Evolutionary conservation across 2,888 invertebrate species (phyloP), one percentile per base, ranked within the genome.

Genomic region (Tiphia femorata): DNA sequence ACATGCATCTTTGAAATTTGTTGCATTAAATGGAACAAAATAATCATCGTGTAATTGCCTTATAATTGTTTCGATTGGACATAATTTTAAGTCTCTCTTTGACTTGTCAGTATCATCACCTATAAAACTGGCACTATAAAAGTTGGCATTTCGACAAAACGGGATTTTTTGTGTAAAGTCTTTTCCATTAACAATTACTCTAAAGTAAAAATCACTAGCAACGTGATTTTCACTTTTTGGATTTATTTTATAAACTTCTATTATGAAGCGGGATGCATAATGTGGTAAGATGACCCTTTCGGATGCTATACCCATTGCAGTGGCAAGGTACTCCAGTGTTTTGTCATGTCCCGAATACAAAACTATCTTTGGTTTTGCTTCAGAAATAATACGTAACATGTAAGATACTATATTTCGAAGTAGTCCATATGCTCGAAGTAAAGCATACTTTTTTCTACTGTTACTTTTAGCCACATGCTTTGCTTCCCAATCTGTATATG

Each of bases 341-440:
- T 93, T 92, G 82, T 97, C 97, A 74, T 97, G 97, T 0, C 96
- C 97, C 0, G 97, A 96, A 78, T 93, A 95, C 0, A 95, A 75
- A 0, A 93, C 90, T 52, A 95, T 87, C 73, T 91, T 91, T 0
- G 91, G 91, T 55, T 88, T 89, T 55, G 88, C 89, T 42, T 92
- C 92, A 0, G 92, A 91, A 66, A 94, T 91, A 86, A 94, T 92
- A 69, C 91, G 87, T 7, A 94, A 86, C 89, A 95, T 91, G 76
- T 93, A 91, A 35, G 91, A 90, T 0, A 91, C 93, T 43, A 96
- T 91, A 75, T 93, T 93, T 19, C 92, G 87, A 41, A 96, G 88
- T 71, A 96, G 85, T 5, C 96, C 96, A 72, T 96, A 95, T 0
- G 95, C 91, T 50, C 91, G 86, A 17, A 96, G 79, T 49, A 93